phyloP scores from a whole-genome alignment of 2,113 vertebrate genomes.

The Aegithalos caudatus region DNA sequence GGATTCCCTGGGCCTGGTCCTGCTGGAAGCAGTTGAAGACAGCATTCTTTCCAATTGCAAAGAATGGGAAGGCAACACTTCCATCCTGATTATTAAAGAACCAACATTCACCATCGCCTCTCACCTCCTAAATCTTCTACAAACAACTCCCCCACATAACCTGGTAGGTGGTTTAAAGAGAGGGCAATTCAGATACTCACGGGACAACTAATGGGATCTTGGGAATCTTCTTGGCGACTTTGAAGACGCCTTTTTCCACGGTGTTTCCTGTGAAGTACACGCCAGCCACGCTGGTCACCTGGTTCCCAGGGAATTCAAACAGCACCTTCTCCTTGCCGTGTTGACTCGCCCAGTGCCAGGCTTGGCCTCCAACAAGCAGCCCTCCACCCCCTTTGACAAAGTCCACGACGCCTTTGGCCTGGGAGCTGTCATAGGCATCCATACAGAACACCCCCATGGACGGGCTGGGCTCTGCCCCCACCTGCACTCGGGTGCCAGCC shows the following conservation, averaged over 20 bases:
- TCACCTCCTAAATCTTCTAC: background rate
- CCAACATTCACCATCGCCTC: background rate
- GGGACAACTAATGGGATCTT: conserved; percentile 75
- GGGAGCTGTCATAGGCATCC: conserved; percentile 72
- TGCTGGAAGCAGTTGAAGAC: background rate
- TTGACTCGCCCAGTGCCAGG: conserved; percentile 78
- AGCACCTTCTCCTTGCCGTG: conserved; percentile 75
- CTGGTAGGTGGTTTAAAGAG: background rate
- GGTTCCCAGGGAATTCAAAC: conserved; percentile 82
- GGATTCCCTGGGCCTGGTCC: background rate
- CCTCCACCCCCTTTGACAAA: conserved; percentile 84
- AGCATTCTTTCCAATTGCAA: background rate
- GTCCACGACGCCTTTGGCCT: conserved; percentile 64
- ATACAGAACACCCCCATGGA: conserved; percentile 78
- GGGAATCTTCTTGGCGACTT: conserved; percentile 79
- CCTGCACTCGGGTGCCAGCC: conserved; percentile 40
- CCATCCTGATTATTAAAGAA: background rate
- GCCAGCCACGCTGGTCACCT: conserved; percentile 82
- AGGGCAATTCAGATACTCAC: conserved; percentile 73
- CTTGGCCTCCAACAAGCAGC: conserved; percentile 84
- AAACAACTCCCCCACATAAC: background rate
- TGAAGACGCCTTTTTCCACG: conserved; percentile 67
- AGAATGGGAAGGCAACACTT: background rate
- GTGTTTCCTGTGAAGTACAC: conserved; percentile 81
- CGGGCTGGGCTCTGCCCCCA: conserved; percentile 35